These are phyloP conservation scores for Leucophenga maculata DNA, from an alignment of 2,888 invertebrate species.

Conservation along the genomic window DNA sequence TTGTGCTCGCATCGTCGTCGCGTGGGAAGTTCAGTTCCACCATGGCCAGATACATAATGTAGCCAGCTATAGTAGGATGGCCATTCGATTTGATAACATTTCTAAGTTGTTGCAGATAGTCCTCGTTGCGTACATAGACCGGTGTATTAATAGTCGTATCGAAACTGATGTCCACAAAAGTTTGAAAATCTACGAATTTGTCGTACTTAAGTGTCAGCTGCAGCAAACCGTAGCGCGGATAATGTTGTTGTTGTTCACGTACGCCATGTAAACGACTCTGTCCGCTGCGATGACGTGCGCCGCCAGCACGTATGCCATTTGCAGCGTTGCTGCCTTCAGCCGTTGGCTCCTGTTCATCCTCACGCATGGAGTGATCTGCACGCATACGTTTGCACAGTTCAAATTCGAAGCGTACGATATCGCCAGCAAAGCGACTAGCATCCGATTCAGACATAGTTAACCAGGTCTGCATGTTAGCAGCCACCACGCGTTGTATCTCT, in stretches of 20 bases:
- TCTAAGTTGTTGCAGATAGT: slow-evolving; percentile 58
- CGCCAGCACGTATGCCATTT: not conserved
- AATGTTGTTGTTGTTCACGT: slow-evolving; percentile 16
- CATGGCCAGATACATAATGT: slow-evolving; percentile 63
- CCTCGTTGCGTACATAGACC: slow-evolving; percentile 57
- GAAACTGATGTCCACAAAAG: slow-evolving; percentile 57
- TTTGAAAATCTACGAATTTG: slow-evolving; percentile 58
- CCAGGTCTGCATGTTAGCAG: slow-evolving; percentile 62
- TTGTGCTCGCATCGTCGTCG: slow-evolving; percentile 33
- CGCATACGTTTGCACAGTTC: slow-evolving; percentile 61
- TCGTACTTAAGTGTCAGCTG: slow-evolving; percentile 49
- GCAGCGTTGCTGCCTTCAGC: not conserved
- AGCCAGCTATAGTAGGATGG: slow-evolving; percentile 57
- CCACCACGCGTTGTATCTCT: slow-evolving; percentile 54
- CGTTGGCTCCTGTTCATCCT: slow-evolving; percentile 12
- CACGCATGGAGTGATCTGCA: slow-evolving; percentile 40
- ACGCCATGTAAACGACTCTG: slow-evolving; percentile 48
- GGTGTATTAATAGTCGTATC: slow-evolving; percentile 44
- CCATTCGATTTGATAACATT: slow-evolving; percentile 45
- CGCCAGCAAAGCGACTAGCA: slow-evolving; percentile 56
- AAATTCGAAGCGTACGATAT: slow-evolving; percentile 65
- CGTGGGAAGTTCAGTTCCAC: slow-evolving; percentile 46
- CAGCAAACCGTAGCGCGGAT: slow-evolving; percentile 41
- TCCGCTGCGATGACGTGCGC: slow-evolving; percentile 42
- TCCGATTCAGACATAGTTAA: slow-evolving; percentile 52